These are phyloP conservation scores for Atherinosoma microstoma DNA, from an alignment of 2,797 vertebrate species.

Conservation along the genomic window DNA sequence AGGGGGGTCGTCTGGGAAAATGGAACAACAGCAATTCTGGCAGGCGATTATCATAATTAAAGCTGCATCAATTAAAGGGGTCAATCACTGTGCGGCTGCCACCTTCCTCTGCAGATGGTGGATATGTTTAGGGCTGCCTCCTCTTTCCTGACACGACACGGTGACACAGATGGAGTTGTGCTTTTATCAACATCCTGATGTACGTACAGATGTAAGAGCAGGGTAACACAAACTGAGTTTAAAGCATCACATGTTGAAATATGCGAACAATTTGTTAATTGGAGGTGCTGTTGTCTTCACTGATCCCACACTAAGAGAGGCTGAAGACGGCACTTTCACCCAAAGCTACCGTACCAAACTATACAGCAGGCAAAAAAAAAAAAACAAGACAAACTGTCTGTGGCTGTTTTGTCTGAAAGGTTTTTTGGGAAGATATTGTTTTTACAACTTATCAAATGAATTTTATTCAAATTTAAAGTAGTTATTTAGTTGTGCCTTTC, in stretches of 20 bases:
- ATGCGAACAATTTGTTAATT: not conserved
- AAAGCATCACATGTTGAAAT: not conserved
- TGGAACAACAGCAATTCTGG: conserved; percentile 80
- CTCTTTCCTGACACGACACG: conserved; percentile 39
- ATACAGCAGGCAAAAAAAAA: not conserved
- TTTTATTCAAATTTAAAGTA: too few relatives aligned
- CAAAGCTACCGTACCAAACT: not conserved
- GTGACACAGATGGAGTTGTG: conserved; percentile 18
- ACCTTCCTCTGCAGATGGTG: conserved; percentile 91
- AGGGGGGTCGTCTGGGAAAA: conserved; percentile 10
- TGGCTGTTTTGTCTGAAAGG: not conserved
- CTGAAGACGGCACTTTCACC: not conserved
- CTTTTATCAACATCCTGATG: conserved; percentile 2
- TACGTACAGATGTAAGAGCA: not conserved
- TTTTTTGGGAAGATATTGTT: not conserved
- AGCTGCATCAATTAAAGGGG: conserved; percentile 93
- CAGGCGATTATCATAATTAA: conserved; percentile 96
- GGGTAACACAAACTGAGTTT: not conserved
- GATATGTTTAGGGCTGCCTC: conserved; percentile 86
- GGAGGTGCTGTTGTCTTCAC: not conserved
- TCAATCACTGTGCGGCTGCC: conserved; percentile 86
- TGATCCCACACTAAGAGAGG: not conserved
- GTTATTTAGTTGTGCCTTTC: too few relatives aligned
- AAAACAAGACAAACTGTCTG: too few relatives aligned
- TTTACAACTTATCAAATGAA: too few relatives aligned